phyloP scores from a whole-genome alignment of 2,113 vertebrate genomes.

The Erpornis zantholeuca region DNA sequence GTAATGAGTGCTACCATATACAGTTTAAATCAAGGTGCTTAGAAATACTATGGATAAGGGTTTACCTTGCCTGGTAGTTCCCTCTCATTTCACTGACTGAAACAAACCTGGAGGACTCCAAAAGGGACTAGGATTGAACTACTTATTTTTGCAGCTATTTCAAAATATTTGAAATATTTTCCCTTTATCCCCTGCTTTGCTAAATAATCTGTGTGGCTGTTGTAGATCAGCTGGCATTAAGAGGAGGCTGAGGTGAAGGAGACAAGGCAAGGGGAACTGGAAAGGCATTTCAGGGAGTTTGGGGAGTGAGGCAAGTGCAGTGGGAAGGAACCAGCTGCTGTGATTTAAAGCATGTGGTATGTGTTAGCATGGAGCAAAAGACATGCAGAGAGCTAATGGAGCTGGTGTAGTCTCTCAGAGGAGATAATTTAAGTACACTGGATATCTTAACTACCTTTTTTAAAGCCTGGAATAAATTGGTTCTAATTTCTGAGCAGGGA shows the following conservation, averaged over 20 bases:
- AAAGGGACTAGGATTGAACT: neutral
- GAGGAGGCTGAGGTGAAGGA: neutral
- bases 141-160: neutral
- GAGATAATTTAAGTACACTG: conserved; percentile 10
- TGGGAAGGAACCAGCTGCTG: neutral
- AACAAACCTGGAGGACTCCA: neutral
- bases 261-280: neutral
- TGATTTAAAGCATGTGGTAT: neutral
- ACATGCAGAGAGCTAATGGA: neutral
- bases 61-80: neutral
- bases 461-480: conserved; percentile 29
- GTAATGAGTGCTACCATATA: neutral
- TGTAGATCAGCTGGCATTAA: neutral
- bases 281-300: neutral
- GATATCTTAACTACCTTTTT: conserved; percentile 35
- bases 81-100: neutral
- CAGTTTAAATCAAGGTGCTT: neutral
- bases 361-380: neutral
- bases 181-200: neutral
- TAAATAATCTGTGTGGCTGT: neutral
- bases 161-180: neutral
- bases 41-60: neutral
- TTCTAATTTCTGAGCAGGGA: conserved; percentile 54
- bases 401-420: neutral
- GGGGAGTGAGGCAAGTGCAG: neutral